Conservation (phyloP, 2,797 vertebrate species). For the Myotis planiceps region DNA sequence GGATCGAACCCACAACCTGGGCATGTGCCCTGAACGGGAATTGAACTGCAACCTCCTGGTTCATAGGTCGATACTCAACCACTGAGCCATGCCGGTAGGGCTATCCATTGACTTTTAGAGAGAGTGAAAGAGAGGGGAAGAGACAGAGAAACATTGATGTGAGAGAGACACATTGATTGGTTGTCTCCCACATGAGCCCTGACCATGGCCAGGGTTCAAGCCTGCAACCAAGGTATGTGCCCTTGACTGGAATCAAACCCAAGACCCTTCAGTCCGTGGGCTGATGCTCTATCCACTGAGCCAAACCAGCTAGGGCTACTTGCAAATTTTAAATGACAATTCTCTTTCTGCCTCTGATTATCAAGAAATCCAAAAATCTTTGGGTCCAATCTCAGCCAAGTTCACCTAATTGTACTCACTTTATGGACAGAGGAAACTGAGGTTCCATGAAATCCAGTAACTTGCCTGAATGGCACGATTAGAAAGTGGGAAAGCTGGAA, state of each 20-base stretch:
- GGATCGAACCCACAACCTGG: neutral
- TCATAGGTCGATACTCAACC: neutral
- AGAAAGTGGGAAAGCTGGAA: neutral
- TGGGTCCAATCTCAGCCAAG: neutral
- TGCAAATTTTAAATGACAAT: neutral
- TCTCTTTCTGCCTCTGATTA: slow-evolving; percentile 1
- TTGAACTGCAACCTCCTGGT: neutral
- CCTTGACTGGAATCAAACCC: too few relatives aligned
- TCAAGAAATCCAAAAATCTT: neutral
- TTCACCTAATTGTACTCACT: neutral
- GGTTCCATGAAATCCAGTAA: neutral
- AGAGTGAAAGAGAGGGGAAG: too few relatives aligned
- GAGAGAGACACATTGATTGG: too few relatives aligned
- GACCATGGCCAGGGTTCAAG: too few relatives aligned
- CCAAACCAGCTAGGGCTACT: neutral
- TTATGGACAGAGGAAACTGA: neutral
- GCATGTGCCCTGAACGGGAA: neutral
- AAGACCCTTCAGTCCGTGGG: too few relatives aligned
- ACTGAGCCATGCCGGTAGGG: too few relatives aligned
- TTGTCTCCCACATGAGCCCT: too few relatives aligned
- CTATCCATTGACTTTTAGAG: too few relatives aligned
- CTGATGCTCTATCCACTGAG: too few relatives aligned
- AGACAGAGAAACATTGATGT: too few relatives aligned
- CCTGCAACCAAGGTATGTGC: too few relatives aligned
- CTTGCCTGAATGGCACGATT: neutral